Base-by-base conservation (phyloP, 2,888 invertebrate species). In the Spicauda simplicius region DNA sequence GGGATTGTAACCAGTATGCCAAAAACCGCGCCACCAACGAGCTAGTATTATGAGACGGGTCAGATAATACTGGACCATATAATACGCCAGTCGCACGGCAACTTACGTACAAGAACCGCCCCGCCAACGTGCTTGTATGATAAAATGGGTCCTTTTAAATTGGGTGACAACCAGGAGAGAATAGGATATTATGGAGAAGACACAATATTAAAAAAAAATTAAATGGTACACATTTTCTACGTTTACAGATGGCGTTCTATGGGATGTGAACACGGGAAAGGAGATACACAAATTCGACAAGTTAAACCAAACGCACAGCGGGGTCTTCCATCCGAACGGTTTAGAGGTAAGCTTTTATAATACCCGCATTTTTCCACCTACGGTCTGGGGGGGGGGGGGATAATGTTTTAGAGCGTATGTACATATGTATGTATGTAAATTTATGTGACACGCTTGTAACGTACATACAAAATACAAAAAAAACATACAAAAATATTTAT, bases 271-370 rank as follows among this genome's bases (percentile, higher is more conserved):
- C 75, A 95, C 96, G 0, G 97, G 97, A 19, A 97, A 96, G 79
- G 96, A 97, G 75, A 97, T 99, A 56, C 99, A 99, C 90, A 99
- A 99, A 85, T 97, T 99, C 83, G 99, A 99, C 90, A 99, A 99
- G 87, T 94, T 99, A 45, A 99, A 99, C 92, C 97, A 98, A 82
- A 97, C 97, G 53, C 95, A 98, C 67, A 99, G 98, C 81, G 99
- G 99, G 0, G 97, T 98, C 7, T 99, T 99, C 81, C 99, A 99
- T 94, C 99, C 99, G 0, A 98, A 98, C 83, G 98, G 98, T 0
- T 93, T 98, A 71, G 99, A 99, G 93, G 97, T 97, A 82, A 84
- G 79, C 6, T 25, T 54, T n/a, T n/a, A n/a, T 5, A 41, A 12
- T 41, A 41, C 25, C 25, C 5, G 2, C 25, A 25, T 25, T 25